Evolutionary conservation across 2,797 vertebrate genomes (phyloP).

Genomic region (Tokudaia muenninki): DNA sequence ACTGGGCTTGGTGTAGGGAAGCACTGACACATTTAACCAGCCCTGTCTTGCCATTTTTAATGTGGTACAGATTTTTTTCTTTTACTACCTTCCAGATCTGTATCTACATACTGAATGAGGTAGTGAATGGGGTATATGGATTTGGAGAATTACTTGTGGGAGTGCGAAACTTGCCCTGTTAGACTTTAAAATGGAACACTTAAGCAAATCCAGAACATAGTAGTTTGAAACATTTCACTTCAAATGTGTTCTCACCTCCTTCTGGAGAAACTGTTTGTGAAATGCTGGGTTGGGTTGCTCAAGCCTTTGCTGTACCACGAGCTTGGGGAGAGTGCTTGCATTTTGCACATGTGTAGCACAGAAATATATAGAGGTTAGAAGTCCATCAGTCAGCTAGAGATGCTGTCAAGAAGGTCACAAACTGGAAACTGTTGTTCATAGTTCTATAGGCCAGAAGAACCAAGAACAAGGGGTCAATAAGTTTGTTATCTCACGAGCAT

Average conservation of each 20-base stretch:
- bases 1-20: not conserved
- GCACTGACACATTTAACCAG: not conserved
- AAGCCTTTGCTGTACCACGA: not conserved
- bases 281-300: not conserved
- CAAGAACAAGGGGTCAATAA: not conserved
- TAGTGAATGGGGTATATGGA: not conserved
- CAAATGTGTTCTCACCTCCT: not conserved
- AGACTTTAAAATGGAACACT: not conserved
- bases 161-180: not conserved
- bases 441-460: not conserved
- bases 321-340: not conserved
- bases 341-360: slow-evolving; percentile 10
- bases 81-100: not conserved
- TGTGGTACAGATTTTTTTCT: not conserved
- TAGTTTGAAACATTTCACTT: not conserved
- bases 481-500: not conserved
- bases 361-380: slow-evolving; percentile 1
- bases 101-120: not conserved
- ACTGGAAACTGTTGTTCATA: not conserved
- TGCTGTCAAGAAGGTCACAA: not conserved
- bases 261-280: not conserved
- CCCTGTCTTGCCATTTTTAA: not conserved
- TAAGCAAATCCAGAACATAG: not conserved
- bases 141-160: not conserved
- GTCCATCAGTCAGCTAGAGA: not conserved